Evolutionary conservation across 2,113 vertebrate genomes (phyloP), one percentile per base, ranked within the genome.

Genomic region (Antigone vipio): DNA sequence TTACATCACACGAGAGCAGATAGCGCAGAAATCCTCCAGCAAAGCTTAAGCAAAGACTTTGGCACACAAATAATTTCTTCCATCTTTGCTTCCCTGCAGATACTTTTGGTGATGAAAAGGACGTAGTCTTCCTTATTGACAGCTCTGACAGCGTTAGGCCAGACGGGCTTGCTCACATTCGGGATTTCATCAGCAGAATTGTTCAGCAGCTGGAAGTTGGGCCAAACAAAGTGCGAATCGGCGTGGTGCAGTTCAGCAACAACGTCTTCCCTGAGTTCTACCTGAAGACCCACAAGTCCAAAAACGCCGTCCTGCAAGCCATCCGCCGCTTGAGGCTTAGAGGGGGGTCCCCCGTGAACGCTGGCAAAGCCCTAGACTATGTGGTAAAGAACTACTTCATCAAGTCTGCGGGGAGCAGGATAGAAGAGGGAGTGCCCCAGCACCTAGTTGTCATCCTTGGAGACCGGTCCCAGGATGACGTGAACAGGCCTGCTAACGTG

Each of bases 81-180:
- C 68, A 21, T 67, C 50, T 42, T 88, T 9, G 0, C 4, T 68
- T 32, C 15, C 16, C 64, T 15, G 16, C 78, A 98, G 98, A 15
- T 3, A 17, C 95, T 12, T 96, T 98, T 83, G 96, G 98, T 35
- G 98, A 99, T 2, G 99, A 97, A 58, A 99, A 98, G 9, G 99
- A 99, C 96, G 97, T 99, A 7, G 97, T 99, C 63, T 99, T 99
- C 96, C 98, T 99, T 9, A 98, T 99, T 24, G 99, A 99, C 96
- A 99, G 99, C 76, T 99, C 99, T 1, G 98, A 98, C 26, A 96
- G 20, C 0, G 98, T 99, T 12, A 97, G 96, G 59, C 0, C 76
- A 0, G 94, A 90, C 0, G 99, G 99, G 30, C 89, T 99, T 2
- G 99, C 98, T 59, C 98, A 99, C 66, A 99, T 99, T 53, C 98